Evolutionary conservation across 2,797 vertebrate species (phyloP), one percentile per base, ranked within the genome.

Genomic region (Sylvilagus floridanus): DNA sequence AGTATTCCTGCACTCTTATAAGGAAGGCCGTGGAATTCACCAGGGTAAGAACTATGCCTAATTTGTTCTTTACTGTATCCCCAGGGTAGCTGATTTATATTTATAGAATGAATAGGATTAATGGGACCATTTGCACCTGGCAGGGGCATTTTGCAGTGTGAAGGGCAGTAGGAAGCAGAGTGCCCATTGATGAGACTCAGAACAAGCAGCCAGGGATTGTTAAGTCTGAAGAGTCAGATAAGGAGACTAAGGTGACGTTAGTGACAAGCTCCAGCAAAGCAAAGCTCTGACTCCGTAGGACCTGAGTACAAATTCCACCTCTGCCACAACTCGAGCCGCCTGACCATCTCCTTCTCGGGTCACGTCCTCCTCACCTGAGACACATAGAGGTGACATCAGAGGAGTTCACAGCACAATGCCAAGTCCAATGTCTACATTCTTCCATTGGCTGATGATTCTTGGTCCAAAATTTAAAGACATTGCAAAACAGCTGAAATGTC

Each of bases 301-400:
- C 50, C n/a, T 47, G 77, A 57, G 32, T 68, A 81, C 54, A 94
- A 90, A 88, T 52, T 32, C 19, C 79, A 30, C 35, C 68, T 90
- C 69, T 85, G 71, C 35, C 35, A 54, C 30, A 35, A n/a, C 14
- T 68, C 22, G 42, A 7, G 28, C 3, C n/a, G 5, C 3, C 1
- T 19, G 24, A 52, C 1, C n/a, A 2, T 22, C 28, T 50, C 52
- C 72, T 82, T 85, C 37, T 54, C 19, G 19, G 22, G 12, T 17
- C 10, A 2, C 3, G 1, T 28, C 86, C 32, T 84, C 19, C 52
- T 88, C 22, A 1, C 19, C n/a, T 52, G 54, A 88, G 47, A 77
- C 3, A 24, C 1, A 12, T 16, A 10, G 52, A 75, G 35, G 2
- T 4, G 1, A 14, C 6, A 7, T 35, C 37, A 42, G 60, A 42